Evolutionary conservation across 2,113 vertebrate species (phyloP).

Genomic region (Prietella phreatophila): DNA sequence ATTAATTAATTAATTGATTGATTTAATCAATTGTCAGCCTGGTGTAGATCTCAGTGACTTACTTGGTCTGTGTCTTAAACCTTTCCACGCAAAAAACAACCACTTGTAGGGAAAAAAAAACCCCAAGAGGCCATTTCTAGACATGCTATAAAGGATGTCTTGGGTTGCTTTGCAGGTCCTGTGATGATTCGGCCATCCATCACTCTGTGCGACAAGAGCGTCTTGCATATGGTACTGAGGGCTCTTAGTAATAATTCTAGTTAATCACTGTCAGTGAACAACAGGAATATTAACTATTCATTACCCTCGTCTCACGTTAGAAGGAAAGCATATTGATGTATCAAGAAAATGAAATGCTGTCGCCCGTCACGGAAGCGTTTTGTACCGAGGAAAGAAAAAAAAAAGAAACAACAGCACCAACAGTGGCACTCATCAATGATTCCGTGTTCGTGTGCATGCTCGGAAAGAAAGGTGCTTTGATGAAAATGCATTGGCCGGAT

Average conservation of each 20-base stretch:
- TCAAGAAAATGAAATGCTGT: slow-evolving; percentile 40
- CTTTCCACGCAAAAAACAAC: slow-evolving; percentile 41
- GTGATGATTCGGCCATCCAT: slow-evolving; percentile 46
- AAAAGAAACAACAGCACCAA: background rate
- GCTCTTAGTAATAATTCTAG: slow-evolving; percentile 54
- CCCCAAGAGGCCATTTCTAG: slow-evolving; percentile 23
- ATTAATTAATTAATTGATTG: background rate
- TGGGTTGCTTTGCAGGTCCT: slow-evolving; percentile 39
- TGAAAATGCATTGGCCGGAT: slow-evolving; percentile 56
- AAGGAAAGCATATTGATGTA: slow-evolving; percentile 50
- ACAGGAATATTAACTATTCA: slow-evolving; percentile 52
- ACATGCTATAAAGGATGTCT: slow-evolving; percentile 44
- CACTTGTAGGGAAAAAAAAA: slow-evolving; percentile 35
- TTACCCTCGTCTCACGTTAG: slow-evolving; percentile 39
- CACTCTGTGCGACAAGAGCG: slow-evolving; percentile 23
- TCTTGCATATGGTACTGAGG: slow-evolving; percentile 43
- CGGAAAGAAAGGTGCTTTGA: slow-evolving; percentile 27
- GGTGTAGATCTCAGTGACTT: slow-evolving; percentile 53
- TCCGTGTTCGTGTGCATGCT: slow-evolving; percentile 7
- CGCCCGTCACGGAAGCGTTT: slow-evolving; percentile 6
- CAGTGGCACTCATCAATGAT: slow-evolving; percentile 27
- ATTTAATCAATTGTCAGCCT: slow-evolving; percentile 31
- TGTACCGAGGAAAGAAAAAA: background rate
- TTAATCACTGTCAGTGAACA: slow-evolving; percentile 56
- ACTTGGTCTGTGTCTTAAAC: background rate